Conservation (phyloP, 1,140 invertebrate genomes). For the Eurosta solidaginis region DNA sequence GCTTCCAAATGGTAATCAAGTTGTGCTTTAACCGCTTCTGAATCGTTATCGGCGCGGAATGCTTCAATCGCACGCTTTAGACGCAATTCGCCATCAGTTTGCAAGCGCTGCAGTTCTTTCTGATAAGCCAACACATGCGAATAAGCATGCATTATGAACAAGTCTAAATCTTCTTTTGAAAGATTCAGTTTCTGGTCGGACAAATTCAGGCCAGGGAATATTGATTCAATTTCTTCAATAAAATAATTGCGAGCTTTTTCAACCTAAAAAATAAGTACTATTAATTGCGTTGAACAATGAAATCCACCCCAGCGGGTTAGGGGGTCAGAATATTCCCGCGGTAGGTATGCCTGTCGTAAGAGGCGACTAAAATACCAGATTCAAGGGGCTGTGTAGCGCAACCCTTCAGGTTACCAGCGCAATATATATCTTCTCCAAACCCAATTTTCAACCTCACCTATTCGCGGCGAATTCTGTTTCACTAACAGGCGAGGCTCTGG, state of each 20-base stretch:
- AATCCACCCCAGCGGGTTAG: too few relatives aligned
- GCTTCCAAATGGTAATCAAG: conserved; percentile 64
- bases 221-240: conserved; percentile 71
- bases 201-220: conserved; percentile 74
- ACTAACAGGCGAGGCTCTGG: too few relatives aligned
- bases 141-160: conserved; percentile 71
- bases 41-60: conserved; percentile 58
- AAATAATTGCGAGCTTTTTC: conserved; percentile 72
- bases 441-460: too few relatives aligned
- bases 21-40: conserved; percentile 61
- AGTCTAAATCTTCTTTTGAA: conserved; percentile 68
- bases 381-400: too few relatives aligned
- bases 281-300: not conserved
- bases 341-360: too few relatives aligned
- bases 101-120: conserved; percentile 71
- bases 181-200: conserved; percentile 68
- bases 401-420: too few relatives aligned
- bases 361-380: too few relatives aligned
- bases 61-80: conserved; percentile 68
- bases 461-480: too few relatives aligned
- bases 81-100: conserved; percentile 68
- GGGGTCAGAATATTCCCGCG: too few relatives aligned
- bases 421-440: too few relatives aligned
- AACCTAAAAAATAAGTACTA: conserved; percentile 60
- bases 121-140: conserved; percentile 70